These are phyloP conservation scores for Drosophila nigromelanica DNA, from an alignment of 1,140 invertebrate species.

Conservation along the genomic window DNA sequence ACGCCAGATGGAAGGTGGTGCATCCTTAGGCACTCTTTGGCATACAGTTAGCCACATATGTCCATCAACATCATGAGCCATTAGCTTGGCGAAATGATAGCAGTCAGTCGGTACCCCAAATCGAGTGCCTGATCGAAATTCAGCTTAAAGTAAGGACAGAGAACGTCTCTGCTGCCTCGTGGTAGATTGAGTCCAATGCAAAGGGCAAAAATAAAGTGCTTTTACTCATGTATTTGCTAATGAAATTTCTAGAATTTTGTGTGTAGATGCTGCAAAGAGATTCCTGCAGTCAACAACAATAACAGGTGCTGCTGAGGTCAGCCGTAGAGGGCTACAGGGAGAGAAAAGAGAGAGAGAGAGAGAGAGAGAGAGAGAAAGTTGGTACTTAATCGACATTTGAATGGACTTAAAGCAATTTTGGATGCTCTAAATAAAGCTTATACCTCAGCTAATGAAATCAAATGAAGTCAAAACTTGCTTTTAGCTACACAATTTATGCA, in stretches of 20 bases:
- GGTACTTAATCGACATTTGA: conserved; percentile 11
- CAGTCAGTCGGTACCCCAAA: background rate
- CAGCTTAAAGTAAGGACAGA: background rate
- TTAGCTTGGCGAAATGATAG: background rate
- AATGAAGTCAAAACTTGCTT: conserved; percentile 1
- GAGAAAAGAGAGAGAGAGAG: background rate
- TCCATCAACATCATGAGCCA: background rate
- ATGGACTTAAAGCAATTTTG: conserved; percentile 8
- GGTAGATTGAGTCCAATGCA: conserved; percentile 15
- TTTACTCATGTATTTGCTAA: conserved; percentile 41
- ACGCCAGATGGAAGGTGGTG: background rate
- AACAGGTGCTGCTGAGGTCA: conserved; percentile 15
- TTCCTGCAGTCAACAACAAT: conserved; percentile 31
- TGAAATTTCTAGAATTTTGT: conserved; percentile 32
- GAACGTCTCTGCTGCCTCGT: background rate
- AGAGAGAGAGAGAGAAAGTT: background rate
- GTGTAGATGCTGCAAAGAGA: conserved; percentile 4
- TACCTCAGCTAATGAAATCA: conserved; percentile 7
- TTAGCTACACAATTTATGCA: background rate
- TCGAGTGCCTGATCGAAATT: background rate
- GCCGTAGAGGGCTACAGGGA: background rate
- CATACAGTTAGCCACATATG: background rate
- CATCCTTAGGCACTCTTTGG: background rate
- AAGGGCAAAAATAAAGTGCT: conserved; percentile 42
- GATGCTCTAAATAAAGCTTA: conserved; percentile 3